Evolutionary conservation across 2,797 vertebrate genomes (phyloP).

Genomic region (Liparis tanakae): DNA sequence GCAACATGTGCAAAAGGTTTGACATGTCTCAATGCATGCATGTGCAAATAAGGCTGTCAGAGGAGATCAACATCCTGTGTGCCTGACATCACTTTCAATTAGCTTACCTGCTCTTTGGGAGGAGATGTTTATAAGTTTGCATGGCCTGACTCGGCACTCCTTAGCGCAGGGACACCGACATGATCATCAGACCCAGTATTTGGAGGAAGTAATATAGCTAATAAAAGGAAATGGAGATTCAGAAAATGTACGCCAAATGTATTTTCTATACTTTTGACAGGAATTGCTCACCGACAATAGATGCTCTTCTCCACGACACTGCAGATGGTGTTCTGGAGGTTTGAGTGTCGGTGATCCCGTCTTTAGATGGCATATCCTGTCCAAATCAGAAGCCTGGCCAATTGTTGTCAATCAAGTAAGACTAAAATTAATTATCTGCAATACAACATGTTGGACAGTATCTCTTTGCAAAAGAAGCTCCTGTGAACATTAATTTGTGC

Average conservation of each 20-base stretch:
- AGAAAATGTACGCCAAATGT: not conserved
- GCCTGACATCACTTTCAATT: not conserved
- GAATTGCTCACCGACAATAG: not conserved
- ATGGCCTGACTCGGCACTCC: not conserved
- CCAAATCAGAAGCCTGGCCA: slow-evolving; percentile 1
- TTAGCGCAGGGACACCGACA: not conserved
- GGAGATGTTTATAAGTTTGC: not conserved
- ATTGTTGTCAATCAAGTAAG: slow-evolving; percentile 15
- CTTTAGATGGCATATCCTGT: slow-evolving; percentile 9
- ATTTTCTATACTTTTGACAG: not conserved
- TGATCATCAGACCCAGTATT: not conserved
- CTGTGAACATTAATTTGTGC: slow-evolving; percentile 37
- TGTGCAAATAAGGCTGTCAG: not conserved
- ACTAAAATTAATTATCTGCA: slow-evolving; percentile 31
- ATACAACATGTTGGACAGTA: slow-evolving; percentile 33
- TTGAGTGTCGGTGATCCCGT: slow-evolving; percentile 8
- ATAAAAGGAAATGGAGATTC: not conserved
- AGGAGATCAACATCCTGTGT: not conserved
- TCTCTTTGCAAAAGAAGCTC: slow-evolving; percentile 27
- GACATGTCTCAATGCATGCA: slow-evolving; percentile 4
- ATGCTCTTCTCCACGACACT: not conserved
- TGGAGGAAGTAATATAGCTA: not conserved
- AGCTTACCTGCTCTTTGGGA: not conserved
- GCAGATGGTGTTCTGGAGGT: slow-evolving; percentile 9
- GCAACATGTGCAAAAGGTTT: slow-evolving; percentile 11